Evolutionary conservation across 1,140 invertebrate species (phyloP).

Genomic region (Aricia agestis): DNA sequence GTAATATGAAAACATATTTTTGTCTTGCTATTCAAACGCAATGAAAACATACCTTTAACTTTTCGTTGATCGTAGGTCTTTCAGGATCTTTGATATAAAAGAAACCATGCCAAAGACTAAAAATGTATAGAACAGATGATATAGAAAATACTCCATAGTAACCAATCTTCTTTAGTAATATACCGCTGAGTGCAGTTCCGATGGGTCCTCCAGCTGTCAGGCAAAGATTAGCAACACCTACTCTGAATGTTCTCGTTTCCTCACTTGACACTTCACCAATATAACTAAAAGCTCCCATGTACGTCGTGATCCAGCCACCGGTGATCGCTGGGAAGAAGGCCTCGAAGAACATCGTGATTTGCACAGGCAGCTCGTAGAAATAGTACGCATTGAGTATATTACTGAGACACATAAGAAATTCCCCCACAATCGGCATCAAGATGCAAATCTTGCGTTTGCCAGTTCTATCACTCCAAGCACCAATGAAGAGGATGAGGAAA

Average conservation of each 20-base stretch:
- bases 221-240: slow-evolving; percentile 88
- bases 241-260: slow-evolving; percentile 86
- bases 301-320: slow-evolving; percentile 89
- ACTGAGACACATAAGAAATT: slow-evolving; percentile 63
- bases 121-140: slow-evolving; percentile 81
- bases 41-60: slow-evolving; percentile 37
- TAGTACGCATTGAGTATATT: slow-evolving; percentile 73
- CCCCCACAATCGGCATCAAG: slow-evolving; percentile 74
- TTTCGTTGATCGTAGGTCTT: slow-evolving; percentile 37
- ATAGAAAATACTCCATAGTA: slow-evolving; percentile 88
- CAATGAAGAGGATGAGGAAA: slow-evolving; percentile 76
- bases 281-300: slow-evolving; percentile 93
- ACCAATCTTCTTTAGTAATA: slow-evolving; percentile 81
- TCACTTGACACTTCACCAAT: slow-evolving; percentile 91
- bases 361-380: slow-evolving; percentile 68
- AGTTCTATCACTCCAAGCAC: slow-evolving; percentile 78
- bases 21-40: background rate
- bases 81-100: slow-evolving; percentile 79
- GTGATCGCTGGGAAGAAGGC: slow-evolving; percentile 84
- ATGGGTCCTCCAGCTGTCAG: slow-evolving; percentile 86
- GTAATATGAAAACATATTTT: too few species aligned
- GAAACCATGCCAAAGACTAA: slow-evolving; percentile 83
- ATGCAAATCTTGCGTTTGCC: slow-evolving; percentile 77
- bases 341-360: slow-evolving; percentile 53
- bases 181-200: slow-evolving; percentile 84